A percentile compares a stretch with the other conserved stretches of the same genome.
These are phyloP conservation scores for Lagodon rhomboides DNA, from an alignment of 2,797 vertebrate species.

Conservation along the genomic window DNA sequence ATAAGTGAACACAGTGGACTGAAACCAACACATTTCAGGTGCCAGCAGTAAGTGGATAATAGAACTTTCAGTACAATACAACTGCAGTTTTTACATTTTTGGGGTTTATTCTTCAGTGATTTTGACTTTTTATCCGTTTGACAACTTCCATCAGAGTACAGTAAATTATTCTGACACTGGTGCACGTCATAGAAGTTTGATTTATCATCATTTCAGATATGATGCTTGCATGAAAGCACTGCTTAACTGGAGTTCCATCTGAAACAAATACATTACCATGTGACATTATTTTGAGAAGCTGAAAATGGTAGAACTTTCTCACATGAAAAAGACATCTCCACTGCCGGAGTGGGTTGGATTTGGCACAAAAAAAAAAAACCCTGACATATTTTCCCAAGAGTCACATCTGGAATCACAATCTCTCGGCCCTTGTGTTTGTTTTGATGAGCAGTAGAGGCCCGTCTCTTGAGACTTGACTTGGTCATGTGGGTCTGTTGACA, in stretches of 20 bases:
- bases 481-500: slow-evolving; percentile 24
- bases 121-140: background rate
- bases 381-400: slow-evolving; percentile 20
- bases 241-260: background rate
- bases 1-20: background rate
- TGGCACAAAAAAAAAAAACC: slow-evolving; percentile 15
- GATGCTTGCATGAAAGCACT: background rate
- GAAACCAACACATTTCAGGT: background rate
- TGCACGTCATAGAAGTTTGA: background rate
- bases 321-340: slow-evolving; percentile 7
- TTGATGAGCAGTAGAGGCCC: slow-evolving; percentile 26
- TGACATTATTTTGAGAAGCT: background rate
- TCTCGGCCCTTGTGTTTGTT: slow-evolving; percentile 8
- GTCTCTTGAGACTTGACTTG: slow-evolving; percentile 19
- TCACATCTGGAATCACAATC: slow-evolving; percentile 41
- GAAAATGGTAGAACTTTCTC: background rate
- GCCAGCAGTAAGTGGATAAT: background rate
- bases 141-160: background rate
- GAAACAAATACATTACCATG: background rate
- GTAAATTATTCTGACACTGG: background rate
- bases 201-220: background rate
- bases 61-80: background rate
- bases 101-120: background rate
- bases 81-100: no score
- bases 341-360: slow-evolving; percentile 9